Base-by-base conservation (phyloP, 2,888 invertebrate species). In the Cremastinae sp. region DNA sequence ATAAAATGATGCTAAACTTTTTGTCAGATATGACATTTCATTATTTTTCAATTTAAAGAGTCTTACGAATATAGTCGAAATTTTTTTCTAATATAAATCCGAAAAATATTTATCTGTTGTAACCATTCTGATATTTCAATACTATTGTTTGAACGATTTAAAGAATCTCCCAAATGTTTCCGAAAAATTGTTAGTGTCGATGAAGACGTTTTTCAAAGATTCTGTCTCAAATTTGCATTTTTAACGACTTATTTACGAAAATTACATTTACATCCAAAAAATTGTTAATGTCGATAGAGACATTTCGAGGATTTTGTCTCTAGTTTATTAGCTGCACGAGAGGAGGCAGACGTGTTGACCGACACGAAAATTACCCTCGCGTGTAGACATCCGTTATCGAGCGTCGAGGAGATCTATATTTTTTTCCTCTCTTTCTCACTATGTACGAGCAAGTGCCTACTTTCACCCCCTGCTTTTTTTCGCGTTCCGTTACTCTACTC, bases 361-460 rank as follows among this genome's bases (percentile, higher is more conserved):
- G 75, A 75, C 68, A 64, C 69, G 76, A 65, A 76, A 76, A 76
- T 73, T 76, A 59, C 73, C 64, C 58, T 76, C 64, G 72, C 73
- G 76, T 76, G 76, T 73, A 73, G 72, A 76, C 66, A 58, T 20
- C 59, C 69, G 68, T 73, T 76, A 76, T 72, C 72, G 76, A 69
- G 55, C 58, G 58, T 8, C 8, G 39, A 53, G 39, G 49, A 7
- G 18, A 28, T 66, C 16, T 12, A 43, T 68, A 53, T 37, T 65
- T 56, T 65, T 61, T 14, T 10, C 51, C 4, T 56, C 45, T 18
- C 55, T 28, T 53, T 45, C 43, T 22, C 45, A 45, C 51, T 28
- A 35, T 16, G 22, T 45, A 28, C 49, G 58, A 28, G 12, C 14
- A 45, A 62, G 62, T 72, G 58, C 64, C 68, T 47, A 56, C 72